A percentile compares a stretch with the other conserved stretches of the same genome.
phyloP scores from a whole-genome alignment of 2,888 invertebrate species.

The Ligdia adustata region DNA sequence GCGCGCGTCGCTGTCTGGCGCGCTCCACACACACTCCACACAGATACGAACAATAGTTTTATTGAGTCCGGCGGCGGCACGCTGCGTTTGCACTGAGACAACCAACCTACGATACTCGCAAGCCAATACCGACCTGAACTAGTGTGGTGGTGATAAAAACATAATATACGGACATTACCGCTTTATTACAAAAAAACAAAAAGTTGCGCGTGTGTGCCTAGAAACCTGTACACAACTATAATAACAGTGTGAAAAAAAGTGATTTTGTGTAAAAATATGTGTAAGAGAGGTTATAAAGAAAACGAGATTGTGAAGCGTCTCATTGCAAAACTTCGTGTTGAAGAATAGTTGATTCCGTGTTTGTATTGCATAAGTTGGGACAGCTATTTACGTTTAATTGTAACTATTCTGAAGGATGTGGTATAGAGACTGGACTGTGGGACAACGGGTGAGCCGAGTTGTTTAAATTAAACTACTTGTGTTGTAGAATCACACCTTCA shows the following conservation, averaged over 20 bases:
- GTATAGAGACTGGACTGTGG: constrained; percentile 31
- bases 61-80: constrained; percentile 54
- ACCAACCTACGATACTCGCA: constrained; percentile 15
- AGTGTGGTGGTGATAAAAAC: constrained; percentile 17
- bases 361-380: constrained; percentile 76
- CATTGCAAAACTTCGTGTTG: constrained; percentile 45
- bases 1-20: constrained; percentile 56
- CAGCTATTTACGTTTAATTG: constrained; percentile 55
- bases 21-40: constrained; percentile 46
- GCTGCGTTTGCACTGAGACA: constrained; percentile 58
- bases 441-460: no score
- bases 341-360: constrained; percentile 75
- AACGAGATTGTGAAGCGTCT: constrained; percentile 39
- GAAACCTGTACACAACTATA: constrained; percentile 30
- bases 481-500: constrained; percentile 42
- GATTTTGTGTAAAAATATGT: constrained; percentile 38
- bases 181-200: constrained; percentile 7
- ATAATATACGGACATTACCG: constrained; percentile 15
- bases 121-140: constrained; percentile 1
- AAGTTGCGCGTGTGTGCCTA: constrained; percentile 31
- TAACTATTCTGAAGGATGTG: constrained; percentile 33
- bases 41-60: constrained; percentile 80
- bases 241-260: constrained; percentile 36
- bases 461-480: no score
- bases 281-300: constrained; percentile 31